Evolutionary conservation across 2,888 invertebrate species (phyloP), one percentile per base, ranked within the genome.

Genomic region (Axea sp.): DNA sequence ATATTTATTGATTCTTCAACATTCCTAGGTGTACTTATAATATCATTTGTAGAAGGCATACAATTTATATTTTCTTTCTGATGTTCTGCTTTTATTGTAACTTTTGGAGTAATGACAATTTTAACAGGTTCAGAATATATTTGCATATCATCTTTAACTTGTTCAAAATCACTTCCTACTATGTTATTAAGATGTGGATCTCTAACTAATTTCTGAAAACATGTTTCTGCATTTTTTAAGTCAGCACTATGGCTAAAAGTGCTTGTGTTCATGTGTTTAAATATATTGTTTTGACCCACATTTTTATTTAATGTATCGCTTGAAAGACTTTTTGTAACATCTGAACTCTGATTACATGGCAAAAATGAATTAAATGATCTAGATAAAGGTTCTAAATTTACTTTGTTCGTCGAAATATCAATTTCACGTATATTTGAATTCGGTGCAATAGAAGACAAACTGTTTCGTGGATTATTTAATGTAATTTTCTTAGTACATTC

Each of bases 21-120:
- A n/a, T n/a, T n/a, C n/a, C n/a, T n/a, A n/a, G n/a, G n/a, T n/a
- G n/a, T n/a, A n/a, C n/a, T n/a, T n/a, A n/a, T n/a, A n/a, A n/a
- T n/a, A n/a, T n/a, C n/a, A n/a, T n/a, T n/a, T n/a, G n/a, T n/a
- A n/a, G n/a, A n/a, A n/a, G n/a, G n/a, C n/a, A n/a, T n/a, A n/a
- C n/a, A n/a, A n/a, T n/a, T n/a, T n/a, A n/a, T n/a, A n/a, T n/a
- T n/a, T n/a, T n/a, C n/a, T n/a, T n/a, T n/a, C n/a, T 19, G 2
- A 19, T 19, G 19, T 19, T 19, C 3, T 4, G 4, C 19, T 3
- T 19, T 19, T 3, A 3, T 19, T 19, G 4, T 72, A 17, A 24
- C 14, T 49, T 60, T 68, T 2, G 74, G 74, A 22, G 69, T 60
- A 14, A 71, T 71, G n/a, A 71, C 60, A 26, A 75, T 75, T 60